Base-by-base conservation (phyloP, 1,140 invertebrate species). In the Pogonomyrmex californicus region DNA sequence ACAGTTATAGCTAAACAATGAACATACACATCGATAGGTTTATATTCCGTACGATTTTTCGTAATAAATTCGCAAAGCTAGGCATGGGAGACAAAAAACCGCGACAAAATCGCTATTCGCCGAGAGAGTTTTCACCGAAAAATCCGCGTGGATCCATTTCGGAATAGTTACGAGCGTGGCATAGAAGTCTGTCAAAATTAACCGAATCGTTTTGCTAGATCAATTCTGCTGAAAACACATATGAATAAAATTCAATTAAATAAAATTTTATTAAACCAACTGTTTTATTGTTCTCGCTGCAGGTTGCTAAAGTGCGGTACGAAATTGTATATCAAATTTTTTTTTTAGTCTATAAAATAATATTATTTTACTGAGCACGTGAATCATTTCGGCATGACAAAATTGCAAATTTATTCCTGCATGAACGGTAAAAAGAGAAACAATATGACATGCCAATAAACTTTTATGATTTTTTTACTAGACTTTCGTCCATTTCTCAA, bases 181-280 rank as follows among this genome's bases (percentile, higher is more conserved):
- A 41, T 65, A 65, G n/a, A 49, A 78, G 66, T 60, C 54, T 38
- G 41, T 58, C 23, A 73, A 62, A 73, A 71, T 83, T 83, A 83
- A 73, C 51, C 12, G 51, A 73, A 83, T 73, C 54, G 68, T 83
- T 83, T 73, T 60, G 30, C 58, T 62, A 56, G 23, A 14, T 17
- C 54, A 14, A 58, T 73, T 17, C 33, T 30, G 54, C 7, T 12
- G 51, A 23, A 82, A 23, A 68, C 30, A 49, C 10, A 49, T 4
- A 12, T 17, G 44, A 83, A 83, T 83, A 60, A 73, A 83, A 83
- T 83, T 83, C 79, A 60, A 83, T 73, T 62, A 83, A 73, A 73
- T 60, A 71, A 73, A 83, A 47, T 73, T 73, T 62, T 49, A 83
- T 75, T n/a, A 60, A 83, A 60, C n/a, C 30, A 73, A 73, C 68